Conservation (phyloP, 2,113 vertebrate species). For the Lichenostomus cassidix region DNA sequence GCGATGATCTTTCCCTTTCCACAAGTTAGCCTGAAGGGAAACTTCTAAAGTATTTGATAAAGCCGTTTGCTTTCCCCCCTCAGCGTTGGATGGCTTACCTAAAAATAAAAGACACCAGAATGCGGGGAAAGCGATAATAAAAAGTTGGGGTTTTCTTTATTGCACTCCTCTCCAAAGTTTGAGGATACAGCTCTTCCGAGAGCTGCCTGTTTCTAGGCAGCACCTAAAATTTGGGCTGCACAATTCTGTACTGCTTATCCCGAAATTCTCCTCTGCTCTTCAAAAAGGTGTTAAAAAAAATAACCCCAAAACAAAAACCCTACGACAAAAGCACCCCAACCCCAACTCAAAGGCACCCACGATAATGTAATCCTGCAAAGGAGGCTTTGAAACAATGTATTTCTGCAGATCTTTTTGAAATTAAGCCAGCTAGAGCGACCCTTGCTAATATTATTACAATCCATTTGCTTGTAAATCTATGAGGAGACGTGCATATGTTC, state of each 20-base stretch:
- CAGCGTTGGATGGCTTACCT: not conserved
- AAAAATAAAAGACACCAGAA: constrained; percentile 1
- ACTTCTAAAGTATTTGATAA: constrained; percentile 31
- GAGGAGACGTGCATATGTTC: constrained; percentile 20
- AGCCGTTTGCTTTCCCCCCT: not conserved
- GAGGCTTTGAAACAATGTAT: constrained; percentile 49
- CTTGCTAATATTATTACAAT: constrained; percentile 67
- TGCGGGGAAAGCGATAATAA: not conserved
- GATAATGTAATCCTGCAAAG: constrained; percentile 19
- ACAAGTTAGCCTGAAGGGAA: not conserved
- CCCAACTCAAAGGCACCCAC: not conserved
- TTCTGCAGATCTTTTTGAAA: constrained; percentile 62
- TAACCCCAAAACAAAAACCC: not conserved
- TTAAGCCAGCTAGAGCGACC: constrained; percentile 54
- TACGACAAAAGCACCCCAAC: not conserved
- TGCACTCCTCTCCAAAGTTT: constrained; percentile 34
- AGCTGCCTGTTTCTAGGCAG: not conserved
- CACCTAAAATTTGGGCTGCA: not conserved
- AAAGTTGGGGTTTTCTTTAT: not conserved
- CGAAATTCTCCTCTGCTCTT: not conserved
- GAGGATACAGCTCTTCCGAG: not conserved
- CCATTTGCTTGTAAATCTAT: constrained; percentile 50
- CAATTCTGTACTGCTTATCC: not conserved
- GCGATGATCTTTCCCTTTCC: not conserved
- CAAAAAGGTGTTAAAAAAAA: not conserved